These are phyloP conservation scores for Acrobasis repandana DNA, from an alignment of 2,888 invertebrate species.

Conservation along the genomic window DNA sequence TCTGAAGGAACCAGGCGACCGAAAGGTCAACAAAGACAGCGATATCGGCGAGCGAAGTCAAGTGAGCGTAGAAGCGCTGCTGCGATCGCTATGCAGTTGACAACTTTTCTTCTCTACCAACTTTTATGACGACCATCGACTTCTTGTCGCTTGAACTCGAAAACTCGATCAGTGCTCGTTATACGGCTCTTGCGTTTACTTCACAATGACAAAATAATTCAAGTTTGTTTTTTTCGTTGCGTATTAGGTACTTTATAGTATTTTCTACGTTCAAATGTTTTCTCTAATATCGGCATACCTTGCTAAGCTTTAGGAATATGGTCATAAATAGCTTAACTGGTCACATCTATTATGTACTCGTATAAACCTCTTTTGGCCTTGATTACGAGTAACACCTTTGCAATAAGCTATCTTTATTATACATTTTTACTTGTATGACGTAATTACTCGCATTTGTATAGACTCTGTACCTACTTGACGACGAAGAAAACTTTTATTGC, in stretches of 20 bases:
- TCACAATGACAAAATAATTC: constrained; percentile 24
- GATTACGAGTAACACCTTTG: too few species aligned
- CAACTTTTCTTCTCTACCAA: constrained; percentile 39
- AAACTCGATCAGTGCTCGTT: constrained; percentile 33
- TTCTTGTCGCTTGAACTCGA: constrained; percentile 33
- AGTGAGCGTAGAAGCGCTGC: constrained; percentile 34
- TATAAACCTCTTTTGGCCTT: too few species aligned
- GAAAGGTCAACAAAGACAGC: constrained; percentile 32
- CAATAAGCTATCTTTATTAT: too few species aligned
- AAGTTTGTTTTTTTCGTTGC: neutral
- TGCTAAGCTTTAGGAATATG: too few species aligned
- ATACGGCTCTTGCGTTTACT: constrained; percentile 25
- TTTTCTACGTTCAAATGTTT: too few species aligned
- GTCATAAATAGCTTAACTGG: too few species aligned
- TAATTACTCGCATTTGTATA: too few species aligned
- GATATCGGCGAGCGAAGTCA: constrained; percentile 37
- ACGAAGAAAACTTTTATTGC: too few species aligned
- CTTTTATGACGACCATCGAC: constrained; percentile 40
- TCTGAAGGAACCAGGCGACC: neutral
- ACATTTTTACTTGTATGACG: too few species aligned
- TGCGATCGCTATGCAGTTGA: constrained; percentile 19
- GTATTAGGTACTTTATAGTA: neutral
- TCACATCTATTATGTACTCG: too few species aligned
- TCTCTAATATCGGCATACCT: too few species aligned
- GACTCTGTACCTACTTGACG: too few species aligned